phyloP scores from a whole-genome alignment of 2,797 vertebrate species.

The Sarcoramphus papa region DNA sequence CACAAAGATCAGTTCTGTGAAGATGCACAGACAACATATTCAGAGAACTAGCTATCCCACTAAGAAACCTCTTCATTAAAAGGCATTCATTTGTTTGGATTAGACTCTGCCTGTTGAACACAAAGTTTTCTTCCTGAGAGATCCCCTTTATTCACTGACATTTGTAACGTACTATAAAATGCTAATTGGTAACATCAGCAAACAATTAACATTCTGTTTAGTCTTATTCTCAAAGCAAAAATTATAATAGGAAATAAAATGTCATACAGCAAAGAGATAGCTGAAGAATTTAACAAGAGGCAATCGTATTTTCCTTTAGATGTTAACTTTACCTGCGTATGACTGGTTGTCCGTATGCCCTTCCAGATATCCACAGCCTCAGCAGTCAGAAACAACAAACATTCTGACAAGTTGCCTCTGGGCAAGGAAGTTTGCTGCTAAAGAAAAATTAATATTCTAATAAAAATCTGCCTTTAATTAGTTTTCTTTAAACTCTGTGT shows the following conservation, averaged over 20 bases:
- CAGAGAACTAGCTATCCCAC: background rate
- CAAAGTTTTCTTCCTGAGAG: constrained; percentile 22
- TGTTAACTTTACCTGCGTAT: background rate
- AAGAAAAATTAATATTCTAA: background rate
- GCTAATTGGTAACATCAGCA: constrained; percentile 26
- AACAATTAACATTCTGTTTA: constrained; percentile 28
- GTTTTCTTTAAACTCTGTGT: background rate
- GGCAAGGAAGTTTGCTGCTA: background rate
- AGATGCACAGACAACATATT: background rate
- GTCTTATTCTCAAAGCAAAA: constrained; percentile 3
- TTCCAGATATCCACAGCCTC: background rate
- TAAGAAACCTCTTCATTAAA: constrained; percentile 31
- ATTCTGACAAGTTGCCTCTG: background rate
- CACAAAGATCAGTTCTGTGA: constrained; percentile 4
- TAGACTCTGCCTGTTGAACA: background rate
- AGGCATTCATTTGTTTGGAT: constrained; percentile 39
- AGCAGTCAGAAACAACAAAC: background rate
- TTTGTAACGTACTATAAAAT: constrained; percentile 44
- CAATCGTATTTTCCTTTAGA: background rate
- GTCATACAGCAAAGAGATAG: background rate
- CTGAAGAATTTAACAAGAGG: background rate
- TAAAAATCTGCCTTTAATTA: background rate
- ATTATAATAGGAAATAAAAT: constrained; percentile 5
- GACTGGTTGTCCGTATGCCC: background rate
- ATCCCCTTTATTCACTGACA: constrained; percentile 29